Evolutionary conservation across 2,888 invertebrate species (phyloP), one percentile per base, ranked within the genome.

Genomic region (Corbicula japonica): DNA sequence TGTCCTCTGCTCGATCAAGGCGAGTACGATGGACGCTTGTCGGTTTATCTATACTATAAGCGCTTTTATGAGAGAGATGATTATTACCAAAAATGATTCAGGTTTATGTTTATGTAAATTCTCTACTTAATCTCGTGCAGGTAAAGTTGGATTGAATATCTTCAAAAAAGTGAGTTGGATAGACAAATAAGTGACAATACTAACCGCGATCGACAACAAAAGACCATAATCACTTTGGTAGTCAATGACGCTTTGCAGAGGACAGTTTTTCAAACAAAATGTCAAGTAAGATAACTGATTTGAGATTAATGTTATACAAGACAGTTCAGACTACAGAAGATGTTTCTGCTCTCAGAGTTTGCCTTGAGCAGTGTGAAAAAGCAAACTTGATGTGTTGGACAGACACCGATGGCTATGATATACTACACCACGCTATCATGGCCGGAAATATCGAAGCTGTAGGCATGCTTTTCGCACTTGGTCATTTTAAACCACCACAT

Each of bases 391-490:
- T 72, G 32, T 56, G 82, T 1, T 88, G 88, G 85, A 69, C 79
- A 15, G 91, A 91, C 50, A 80, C 77, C 8, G 68, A 86, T 35
- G 83, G 78, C n/a, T 77, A 90, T 44, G 87, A 92, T 74, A 70
- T 91, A 6, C 79, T 91, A 5, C 92, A 92, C 60, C 87, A 91
- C 71, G 87, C 90, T 38, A 90, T 92, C 5, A 74, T 91, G 48
- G 77, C 88, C 1, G 87, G 87, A 66, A 89, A 92, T 68, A 72
- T 87, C 2, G 89, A 90, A 58, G 89, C 88, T 5, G 84, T 89
- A 2, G 86, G 86, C 6, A 73, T 86, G 0, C 73, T 92, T 30
- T 88, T 90, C 56, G 84, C 81, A n/a, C 73, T 85, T 8, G 90
- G 90, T 26, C 76, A 79, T 23, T 91, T 90, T 71, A 88, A 88